A percentile compares a stretch with the other conserved stretches of the same genome.
phyloP scores from a whole-genome alignment of 2,113 vertebrate species.

The Elanus axillaris region DNA sequence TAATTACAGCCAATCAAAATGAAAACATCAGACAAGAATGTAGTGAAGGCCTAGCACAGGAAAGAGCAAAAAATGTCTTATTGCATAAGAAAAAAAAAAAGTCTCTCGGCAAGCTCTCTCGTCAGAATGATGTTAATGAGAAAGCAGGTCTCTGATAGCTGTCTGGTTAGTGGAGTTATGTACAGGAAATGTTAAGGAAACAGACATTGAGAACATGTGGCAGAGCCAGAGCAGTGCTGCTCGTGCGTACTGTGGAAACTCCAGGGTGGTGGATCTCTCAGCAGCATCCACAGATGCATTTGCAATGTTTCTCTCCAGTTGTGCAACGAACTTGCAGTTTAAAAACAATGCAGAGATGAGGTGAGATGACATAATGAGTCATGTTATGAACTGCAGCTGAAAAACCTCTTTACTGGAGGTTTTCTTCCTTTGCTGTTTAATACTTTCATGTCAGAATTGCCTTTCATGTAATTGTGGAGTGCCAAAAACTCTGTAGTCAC shows the following conservation, averaged over 20 bases:
- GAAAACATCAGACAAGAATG: not conserved
- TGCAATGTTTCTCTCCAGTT: not conserved
- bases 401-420: not conserved
- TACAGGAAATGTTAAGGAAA: not conserved
- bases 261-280: not conserved
- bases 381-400: not conserved
- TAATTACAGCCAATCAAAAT: not conserved
- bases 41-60: not conserved
- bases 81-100: not conserved
- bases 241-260: not conserved
- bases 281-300: not conserved
- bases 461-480: not conserved
- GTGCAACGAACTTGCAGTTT: not conserved
- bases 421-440: not conserved
- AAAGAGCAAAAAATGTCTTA: not conserved
- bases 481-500: not conserved
- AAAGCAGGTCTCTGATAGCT: not conserved
- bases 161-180: not conserved
- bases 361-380: not conserved
- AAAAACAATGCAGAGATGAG: not conserved
- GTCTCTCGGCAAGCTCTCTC: not conserved
- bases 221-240: not conserved
- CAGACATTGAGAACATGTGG: not conserved
- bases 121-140: not conserved
- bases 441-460: not conserved